These are phyloP conservation scores for Pecten maximus DNA, from an alignment of 2,888 invertebrate genomes.

Conservation along the genomic window DNA sequence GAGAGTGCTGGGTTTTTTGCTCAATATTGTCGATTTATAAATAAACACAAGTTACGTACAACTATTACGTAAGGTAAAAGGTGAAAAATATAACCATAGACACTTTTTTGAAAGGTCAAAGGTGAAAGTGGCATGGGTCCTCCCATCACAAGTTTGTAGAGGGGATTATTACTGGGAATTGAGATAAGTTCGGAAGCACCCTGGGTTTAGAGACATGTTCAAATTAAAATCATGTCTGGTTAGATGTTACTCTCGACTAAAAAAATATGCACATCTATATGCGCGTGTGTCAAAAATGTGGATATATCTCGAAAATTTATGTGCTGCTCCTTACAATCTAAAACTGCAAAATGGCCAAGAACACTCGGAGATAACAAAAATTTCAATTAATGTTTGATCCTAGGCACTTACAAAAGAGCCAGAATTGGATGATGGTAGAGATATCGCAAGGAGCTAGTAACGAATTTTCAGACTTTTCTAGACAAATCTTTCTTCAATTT, in stretches of 20 bases:
- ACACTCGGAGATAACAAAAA: slow-evolving; percentile 6
- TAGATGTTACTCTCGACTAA: neutral
- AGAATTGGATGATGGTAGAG: neutral
- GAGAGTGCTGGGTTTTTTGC: neutral
- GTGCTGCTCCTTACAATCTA: neutral
- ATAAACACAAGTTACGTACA: slow-evolving; percentile 15
- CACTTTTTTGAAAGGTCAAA: slow-evolving; percentile 10
- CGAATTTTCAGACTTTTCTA: neutral
- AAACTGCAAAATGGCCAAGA: slow-evolving; percentile 23
- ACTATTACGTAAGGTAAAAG: slow-evolving; percentile 4
- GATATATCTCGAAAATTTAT: slow-evolving; percentile 2
- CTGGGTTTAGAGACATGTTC: neutral
- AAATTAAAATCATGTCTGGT: neutral
- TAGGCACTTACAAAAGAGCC: neutral
- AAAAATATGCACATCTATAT: neutral
- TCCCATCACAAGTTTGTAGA: neutral
- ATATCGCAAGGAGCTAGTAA: neutral
- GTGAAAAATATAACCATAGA: neutral
- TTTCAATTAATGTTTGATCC: slow-evolving; percentile 15
- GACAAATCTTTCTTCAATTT: neutral
- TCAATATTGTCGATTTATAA: slow-evolving; percentile 12
- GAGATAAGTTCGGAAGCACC: neutral
- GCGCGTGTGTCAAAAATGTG: neutral
- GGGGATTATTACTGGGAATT: neutral
- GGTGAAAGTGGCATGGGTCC: neutral